Evolutionary conservation across 2,888 invertebrate genomes (phyloP).

Genomic region (Agrypnus murinus): DNA sequence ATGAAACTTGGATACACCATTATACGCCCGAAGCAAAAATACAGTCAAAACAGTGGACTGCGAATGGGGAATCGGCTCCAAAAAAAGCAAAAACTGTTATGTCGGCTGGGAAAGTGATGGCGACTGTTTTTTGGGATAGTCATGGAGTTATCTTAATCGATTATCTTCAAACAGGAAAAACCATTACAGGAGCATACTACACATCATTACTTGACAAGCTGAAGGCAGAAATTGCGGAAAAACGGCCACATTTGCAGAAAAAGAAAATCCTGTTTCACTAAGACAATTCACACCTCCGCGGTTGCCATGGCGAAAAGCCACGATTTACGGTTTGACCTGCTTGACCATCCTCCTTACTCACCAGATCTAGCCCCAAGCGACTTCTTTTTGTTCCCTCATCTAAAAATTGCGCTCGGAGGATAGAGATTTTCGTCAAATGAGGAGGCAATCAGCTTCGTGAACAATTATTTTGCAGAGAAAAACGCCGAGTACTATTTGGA

Average conservation of each 20-base stretch:
- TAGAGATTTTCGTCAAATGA: conserved; percentile 54
- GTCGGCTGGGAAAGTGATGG: conserved; percentile 34
- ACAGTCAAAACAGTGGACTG: conserved; percentile 34
- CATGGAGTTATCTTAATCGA: conserved; percentile 35
- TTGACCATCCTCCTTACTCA: conserved; percentile 3
- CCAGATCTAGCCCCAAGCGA: conserved; percentile 54
- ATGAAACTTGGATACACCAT: conserved; percentile 54
- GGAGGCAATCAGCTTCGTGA: conserved; percentile 39
- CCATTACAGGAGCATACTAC: conserved; percentile 18
- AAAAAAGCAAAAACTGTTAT: conserved; percentile 33
- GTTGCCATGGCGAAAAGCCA: conserved; percentile 15
- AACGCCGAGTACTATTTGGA: conserved; percentile 51
- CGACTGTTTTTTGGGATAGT: conserved; percentile 38
- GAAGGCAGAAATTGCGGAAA: conserved; percentile 33
- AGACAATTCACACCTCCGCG: conserved; percentile 32
- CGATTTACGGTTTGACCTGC: conserved; percentile 35
- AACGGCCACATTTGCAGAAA: conserved; percentile 28
- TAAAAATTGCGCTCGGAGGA: conserved; percentile 50
- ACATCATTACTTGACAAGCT: conserved; percentile 30
- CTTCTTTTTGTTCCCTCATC: conserved; percentile 49
- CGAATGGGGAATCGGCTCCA: conserved; percentile 32
- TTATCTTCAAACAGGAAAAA: conserved; percentile 27
- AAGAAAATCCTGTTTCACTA: conserved; percentile 36
- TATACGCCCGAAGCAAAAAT: conserved; percentile 31
- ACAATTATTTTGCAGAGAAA: conserved; percentile 47